Percentiles rank a stretch among this genome's conserved stretches.
Conservation (phyloP, 2,113 vertebrate species). For the Crotalus tigris region DNA sequence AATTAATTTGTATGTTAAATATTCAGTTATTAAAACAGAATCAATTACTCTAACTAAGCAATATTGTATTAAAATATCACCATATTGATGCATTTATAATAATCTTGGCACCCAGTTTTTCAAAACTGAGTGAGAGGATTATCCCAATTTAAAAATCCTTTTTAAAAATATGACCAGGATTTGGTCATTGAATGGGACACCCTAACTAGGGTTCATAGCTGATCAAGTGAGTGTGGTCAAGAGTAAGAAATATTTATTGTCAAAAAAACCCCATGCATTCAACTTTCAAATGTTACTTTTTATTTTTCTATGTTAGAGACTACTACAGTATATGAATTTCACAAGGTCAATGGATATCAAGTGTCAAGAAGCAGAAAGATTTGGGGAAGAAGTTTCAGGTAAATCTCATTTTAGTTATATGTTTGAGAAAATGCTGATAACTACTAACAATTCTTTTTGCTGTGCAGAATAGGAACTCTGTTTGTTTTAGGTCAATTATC, state of each 20-base stretch:
- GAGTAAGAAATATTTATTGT: neutral
- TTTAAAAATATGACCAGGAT: neutral
- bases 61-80: neutral
- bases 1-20: neutral
- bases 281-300: neutral
- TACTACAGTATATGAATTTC: constrained; percentile 53
- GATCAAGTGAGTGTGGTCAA: neutral
- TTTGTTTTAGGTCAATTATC: neutral
- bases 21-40: neutral
- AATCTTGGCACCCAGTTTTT: neutral
- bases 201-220: neutral
- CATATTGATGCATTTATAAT: neutral
- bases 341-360: constrained; percentile 77
- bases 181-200: neutral
- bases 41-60: neutral
- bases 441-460: neutral
- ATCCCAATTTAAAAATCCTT: neutral
- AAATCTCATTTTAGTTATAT: constrained; percentile 10
- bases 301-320: constrained; percentile 57
- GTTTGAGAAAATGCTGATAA: neutral
- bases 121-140: neutral
- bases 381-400: constrained; percentile 82
- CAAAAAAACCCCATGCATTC: neutral
- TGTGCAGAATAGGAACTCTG: neutral
- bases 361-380: constrained; percentile 75